phyloP scores from a whole-genome alignment of 1,140 invertebrate species.

The Temnothorax nylanderi region DNA sequence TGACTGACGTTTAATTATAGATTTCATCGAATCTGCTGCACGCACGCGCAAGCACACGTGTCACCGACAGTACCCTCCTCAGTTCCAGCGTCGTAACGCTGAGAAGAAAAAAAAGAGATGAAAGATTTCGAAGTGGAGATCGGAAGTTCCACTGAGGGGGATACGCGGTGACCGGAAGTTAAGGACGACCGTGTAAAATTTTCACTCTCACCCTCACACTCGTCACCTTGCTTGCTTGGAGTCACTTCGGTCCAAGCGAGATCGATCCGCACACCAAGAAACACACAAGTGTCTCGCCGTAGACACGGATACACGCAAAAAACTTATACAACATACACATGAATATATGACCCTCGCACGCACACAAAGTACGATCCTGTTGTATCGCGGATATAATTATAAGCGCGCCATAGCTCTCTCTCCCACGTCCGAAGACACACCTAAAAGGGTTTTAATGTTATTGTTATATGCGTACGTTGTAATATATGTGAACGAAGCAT shows the following conservation, averaged over 20 bases:
- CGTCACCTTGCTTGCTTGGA: constrained; percentile 34
- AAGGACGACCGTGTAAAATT: constrained; percentile 33
- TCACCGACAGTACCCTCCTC: constrained; percentile 25
- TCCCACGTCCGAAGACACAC: constrained; percentile 53
- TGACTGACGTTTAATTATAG: constrained; percentile 54
- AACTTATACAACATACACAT: constrained; percentile 17
- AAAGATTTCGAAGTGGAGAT: neutral
- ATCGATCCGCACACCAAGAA: constrained; percentile 44
- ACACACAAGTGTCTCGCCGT: constrained; percentile 34
- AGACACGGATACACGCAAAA: neutral
- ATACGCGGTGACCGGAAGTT: constrained; percentile 24
- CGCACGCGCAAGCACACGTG: constrained; percentile 29
- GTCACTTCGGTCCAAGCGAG: constrained; percentile 22
- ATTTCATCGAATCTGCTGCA: constrained; percentile 30
- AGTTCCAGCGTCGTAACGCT: neutral
- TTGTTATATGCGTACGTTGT: constrained; percentile 62
- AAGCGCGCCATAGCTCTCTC: constrained; percentile 48
- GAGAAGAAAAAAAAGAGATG: neutral
- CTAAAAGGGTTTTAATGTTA: constrained; percentile 53
- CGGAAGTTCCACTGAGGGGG: neutral
- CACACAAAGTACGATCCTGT: constrained; percentile 46
- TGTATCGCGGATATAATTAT: constrained; percentile 52
- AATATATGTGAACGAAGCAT: constrained; percentile 62
- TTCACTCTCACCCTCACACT: constrained; percentile 20
- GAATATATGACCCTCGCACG: constrained; percentile 54